Evolutionary conservation across 2,888 invertebrate species (phyloP), one percentile per base, ranked within the genome.

Genomic region (Nomada ferruginata): DNA sequence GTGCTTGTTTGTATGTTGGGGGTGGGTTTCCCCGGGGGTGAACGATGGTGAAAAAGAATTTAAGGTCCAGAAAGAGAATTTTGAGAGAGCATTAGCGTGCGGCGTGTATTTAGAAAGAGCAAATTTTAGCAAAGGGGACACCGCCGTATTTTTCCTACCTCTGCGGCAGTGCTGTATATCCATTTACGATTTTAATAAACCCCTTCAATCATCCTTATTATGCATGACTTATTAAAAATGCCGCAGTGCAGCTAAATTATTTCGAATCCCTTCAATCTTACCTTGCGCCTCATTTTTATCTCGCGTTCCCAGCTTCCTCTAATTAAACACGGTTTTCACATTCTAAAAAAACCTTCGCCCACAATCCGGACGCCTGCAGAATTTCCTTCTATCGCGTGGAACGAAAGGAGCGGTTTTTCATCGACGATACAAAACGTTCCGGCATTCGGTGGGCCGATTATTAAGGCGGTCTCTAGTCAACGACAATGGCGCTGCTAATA

Each of bases 401-500:
- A 57, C 26, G 71, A 66, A 57, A 83, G 53, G 63, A 36, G 72
- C 60, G 59, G 20, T 53, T 73, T 63, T 10, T 77, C 72, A 61
- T 55, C 74, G 70, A 23, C 65, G 57, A 60, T 55, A 83, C 74
- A 76, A 76, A 73, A 69, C 82, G 76, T 77, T 79, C 61, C 69
- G 61, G 74, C 44, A 26, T 81, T 73, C 64, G 76, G 44, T 42
- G 50, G 36, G 57, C 44, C 73, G 78, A 76, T 80, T 84, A 79
- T 86, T 82, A 65, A 82, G 66, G 52, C 66, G n/a, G 64, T 26
- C 55, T 26, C 71, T 70, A 69, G 72, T 70, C 76, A 65, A 26
- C 82, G 76, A 86, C 87, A 86, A 87, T 87, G 85, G 66, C 71
- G 73, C 64, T 78, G 80, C 66, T 77, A 81, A 89, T 87, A 88